A percentile compares a stretch with the other conserved stretches of the same genome.
phyloP scores from a whole-genome alignment of 2,888 invertebrate genomes.

The Onchidella celtica region DNA sequence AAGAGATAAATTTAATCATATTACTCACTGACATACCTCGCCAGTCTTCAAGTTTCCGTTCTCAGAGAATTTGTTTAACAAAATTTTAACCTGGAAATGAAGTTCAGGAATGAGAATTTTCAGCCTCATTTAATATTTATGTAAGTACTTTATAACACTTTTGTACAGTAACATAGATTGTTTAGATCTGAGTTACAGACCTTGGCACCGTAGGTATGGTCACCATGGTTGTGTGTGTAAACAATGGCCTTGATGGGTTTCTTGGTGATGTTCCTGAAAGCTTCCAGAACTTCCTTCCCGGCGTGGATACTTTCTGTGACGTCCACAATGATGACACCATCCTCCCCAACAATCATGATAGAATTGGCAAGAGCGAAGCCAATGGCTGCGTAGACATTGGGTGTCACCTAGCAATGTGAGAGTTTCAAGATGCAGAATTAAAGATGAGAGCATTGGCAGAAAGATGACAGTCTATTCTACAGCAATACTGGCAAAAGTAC shows the following conservation, averaged over 20 bases:
- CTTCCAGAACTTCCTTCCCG: slow-evolving; percentile 61
- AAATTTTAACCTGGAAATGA: too few species aligned
- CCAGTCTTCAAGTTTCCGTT: too few species aligned
- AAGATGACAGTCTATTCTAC: slow-evolving; percentile 20
- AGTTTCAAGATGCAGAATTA: not conserved
- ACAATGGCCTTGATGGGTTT: slow-evolving; percentile 71
- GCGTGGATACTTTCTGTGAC: slow-evolving; percentile 70
- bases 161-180: too few species aligned
- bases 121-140: too few species aligned
- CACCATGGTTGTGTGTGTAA: slow-evolving; percentile 75
- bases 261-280: slow-evolving; percentile 68
- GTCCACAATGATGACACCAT: slow-evolving; percentile 71
- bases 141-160: too few species aligned
- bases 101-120: too few species aligned
- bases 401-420: slow-evolving; percentile 63
- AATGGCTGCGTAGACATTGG: slow-evolving; percentile 70
- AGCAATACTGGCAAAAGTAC: too few species aligned
- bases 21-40: too few species aligned
- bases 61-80: too few species aligned
- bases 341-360: slow-evolving; percentile 70
- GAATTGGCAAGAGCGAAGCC: slow-evolving; percentile 73
- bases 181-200: too few species aligned
- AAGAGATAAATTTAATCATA: too few species aligned
- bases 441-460: slow-evolving; percentile 3
- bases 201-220: slow-evolving; percentile 72